Percentiles rank a stretch among this genome's conserved stretches.
Evolutionary conservation across 2,888 invertebrate species (phyloP).

Genomic region (Scaptomyza parva): DNA sequence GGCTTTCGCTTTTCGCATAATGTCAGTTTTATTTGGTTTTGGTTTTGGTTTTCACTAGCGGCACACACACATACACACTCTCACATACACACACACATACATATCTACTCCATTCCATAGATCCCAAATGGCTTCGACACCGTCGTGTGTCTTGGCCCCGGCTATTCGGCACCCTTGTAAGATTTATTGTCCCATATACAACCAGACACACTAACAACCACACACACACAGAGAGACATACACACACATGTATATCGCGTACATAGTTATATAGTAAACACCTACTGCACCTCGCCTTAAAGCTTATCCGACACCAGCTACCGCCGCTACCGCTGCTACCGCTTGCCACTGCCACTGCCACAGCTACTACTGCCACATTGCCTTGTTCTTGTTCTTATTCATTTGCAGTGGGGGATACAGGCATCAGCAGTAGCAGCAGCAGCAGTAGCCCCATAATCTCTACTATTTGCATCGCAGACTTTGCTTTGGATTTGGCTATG

Average conservation of each 20-base stretch:
- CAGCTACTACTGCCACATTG: neutral
- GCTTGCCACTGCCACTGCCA: slow-evolving; percentile 2
- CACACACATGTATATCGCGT: slow-evolving; percentile 19
- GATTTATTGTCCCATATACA: slow-evolving; percentile 70
- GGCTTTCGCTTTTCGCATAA: slow-evolving; percentile 81
- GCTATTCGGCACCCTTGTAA: slow-evolving; percentile 77
- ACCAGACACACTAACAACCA: slow-evolving; percentile 17
- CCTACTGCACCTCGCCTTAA: slow-evolving; percentile 37
- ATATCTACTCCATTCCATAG: slow-evolving; percentile 5
- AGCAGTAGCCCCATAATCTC: slow-evolving; percentile 69
- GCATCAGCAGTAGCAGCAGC: slow-evolving; percentile 2
- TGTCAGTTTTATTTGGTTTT: slow-evolving; percentile 82
- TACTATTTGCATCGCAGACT: slow-evolving; percentile 81
- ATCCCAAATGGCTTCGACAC: slow-evolving; percentile 41
- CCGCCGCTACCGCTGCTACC: neutral
- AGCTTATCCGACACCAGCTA: slow-evolving; percentile 23
- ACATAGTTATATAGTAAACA: slow-evolving; percentile 45
- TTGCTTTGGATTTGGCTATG: slow-evolving; percentile 79
- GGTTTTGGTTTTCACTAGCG: slow-evolving; percentile 76
- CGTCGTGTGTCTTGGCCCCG: slow-evolving; percentile 29
- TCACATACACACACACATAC: slow-evolving; percentile 19
- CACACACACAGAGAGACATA: slow-evolving; percentile 25
- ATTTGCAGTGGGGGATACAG: slow-evolving; percentile 52
- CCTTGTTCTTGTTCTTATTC: slow-evolving; percentile 63
- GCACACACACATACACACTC: slow-evolving; percentile 18